phyloP scores from a whole-genome alignment of 2,888 invertebrate species.

The Elysia crispata region DNA sequence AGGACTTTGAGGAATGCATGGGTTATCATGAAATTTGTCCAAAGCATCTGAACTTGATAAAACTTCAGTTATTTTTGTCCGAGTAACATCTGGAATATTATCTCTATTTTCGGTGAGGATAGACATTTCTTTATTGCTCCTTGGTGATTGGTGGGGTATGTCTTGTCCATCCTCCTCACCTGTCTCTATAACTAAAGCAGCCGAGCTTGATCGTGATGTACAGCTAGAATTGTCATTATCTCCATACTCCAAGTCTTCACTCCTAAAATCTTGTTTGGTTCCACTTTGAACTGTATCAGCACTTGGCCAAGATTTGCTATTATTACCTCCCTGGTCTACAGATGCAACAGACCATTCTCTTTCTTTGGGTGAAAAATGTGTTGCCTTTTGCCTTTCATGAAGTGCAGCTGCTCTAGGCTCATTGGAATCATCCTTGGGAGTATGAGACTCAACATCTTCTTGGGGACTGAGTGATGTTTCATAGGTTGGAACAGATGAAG shows the following conservation, averaged over 20 bases:
- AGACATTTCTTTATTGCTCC: too few species aligned
- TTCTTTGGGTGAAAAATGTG: too few species aligned
- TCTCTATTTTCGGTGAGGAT: background rate
- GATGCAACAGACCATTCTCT: too few species aligned
- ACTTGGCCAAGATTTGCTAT: background rate
- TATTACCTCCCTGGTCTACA: background rate
- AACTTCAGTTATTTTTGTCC: background rate
- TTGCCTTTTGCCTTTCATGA: too few species aligned
- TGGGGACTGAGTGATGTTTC: background rate
- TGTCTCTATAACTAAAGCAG: constrained; percentile 45
- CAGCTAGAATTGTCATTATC: constrained; percentile 39
- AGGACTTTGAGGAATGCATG: constrained; percentile 36
- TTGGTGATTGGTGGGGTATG: background rate
- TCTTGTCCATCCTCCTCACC: constrained; percentile 29
- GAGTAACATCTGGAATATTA: background rate
- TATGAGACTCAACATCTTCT: background rate
- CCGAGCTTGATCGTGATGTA: constrained; percentile 31
- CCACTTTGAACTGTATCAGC: background rate
- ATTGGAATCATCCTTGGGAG: background rate
- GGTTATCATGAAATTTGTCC: background rate
- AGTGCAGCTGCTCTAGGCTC: background rate
- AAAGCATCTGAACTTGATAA: background rate
- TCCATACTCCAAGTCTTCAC: constrained; percentile 3
- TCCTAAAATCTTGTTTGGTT: background rate
- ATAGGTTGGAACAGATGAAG: background rate